Evolutionary conservation across 2,113 vertebrate species (phyloP).

Genomic region (Thomomys bottae): DNA sequence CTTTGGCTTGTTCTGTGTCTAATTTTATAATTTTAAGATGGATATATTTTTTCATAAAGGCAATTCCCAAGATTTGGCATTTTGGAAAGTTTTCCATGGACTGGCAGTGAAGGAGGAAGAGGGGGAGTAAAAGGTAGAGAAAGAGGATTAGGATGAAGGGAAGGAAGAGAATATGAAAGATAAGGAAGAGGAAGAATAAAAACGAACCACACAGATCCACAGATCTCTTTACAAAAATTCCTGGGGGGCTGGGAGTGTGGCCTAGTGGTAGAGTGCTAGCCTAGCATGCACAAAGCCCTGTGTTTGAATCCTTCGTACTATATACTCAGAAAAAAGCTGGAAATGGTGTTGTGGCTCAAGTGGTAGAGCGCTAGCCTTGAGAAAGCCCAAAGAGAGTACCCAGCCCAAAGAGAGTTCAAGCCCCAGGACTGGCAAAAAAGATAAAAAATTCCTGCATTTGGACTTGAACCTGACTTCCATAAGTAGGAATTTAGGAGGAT

Average conservation of each 20-base stretch:
- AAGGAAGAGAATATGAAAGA: not conserved
- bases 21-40: not conserved
- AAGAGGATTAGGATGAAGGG: fast-evolving
- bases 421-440: too few species aligned
- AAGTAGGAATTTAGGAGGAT: not conserved
- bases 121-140: too few species aligned
- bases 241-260: too few species aligned
- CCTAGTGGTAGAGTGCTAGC: too few species aligned
- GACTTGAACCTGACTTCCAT: not conserved
- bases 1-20: not conserved
- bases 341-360: too few species aligned
- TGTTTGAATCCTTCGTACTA: too few species aligned
- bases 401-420: too few species aligned
- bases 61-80: not conserved
- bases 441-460: not conserved
- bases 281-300: too few species aligned
- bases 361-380: too few species aligned
- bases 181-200: fast-evolving
- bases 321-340: too few species aligned
- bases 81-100: not conserved
- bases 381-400: too few species aligned
- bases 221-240: not conserved
- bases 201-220: not conserved
- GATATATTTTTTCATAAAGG: not conserved
- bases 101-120: not conserved